phyloP scores from a whole-genome alignment of 2,888 invertebrate species.

The Bibio marci region DNA sequence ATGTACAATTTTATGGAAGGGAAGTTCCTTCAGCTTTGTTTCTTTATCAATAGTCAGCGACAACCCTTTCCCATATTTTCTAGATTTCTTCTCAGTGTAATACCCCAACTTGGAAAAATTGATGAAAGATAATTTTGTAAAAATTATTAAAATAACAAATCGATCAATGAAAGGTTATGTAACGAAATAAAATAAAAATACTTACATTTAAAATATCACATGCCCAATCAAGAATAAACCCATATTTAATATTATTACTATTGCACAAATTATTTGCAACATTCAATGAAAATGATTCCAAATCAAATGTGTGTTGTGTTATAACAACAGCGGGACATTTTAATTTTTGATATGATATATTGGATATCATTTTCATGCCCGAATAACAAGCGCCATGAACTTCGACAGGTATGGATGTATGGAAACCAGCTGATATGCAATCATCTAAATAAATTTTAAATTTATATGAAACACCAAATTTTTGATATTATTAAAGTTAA shows the following conservation, averaged over 20 bases:
- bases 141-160: too few relatives aligned
- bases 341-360: conserved; percentile 24
- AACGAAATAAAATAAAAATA: background rate
- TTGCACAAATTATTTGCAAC: conserved; percentile 28
- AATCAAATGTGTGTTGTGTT: conserved; percentile 28
- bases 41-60: too few relatives aligned
- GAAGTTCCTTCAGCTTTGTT: too few relatives aligned
- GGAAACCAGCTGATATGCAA: conserved; percentile 30
- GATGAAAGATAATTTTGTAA: too few relatives aligned
- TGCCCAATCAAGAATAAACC: conserved; percentile 29
- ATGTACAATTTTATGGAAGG: too few relatives aligned
- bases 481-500: background rate
- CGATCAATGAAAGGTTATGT: too few relatives aligned
- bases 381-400: conserved; percentile 30
- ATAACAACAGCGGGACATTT: conserved; percentile 25
- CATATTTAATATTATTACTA: conserved; percentile 28
- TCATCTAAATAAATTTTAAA: conserved; percentile 25
- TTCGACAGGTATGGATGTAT: conserved; percentile 28
- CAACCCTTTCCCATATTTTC: too few relatives aligned
- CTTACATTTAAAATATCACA: conserved; percentile 25
- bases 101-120: too few relatives aligned
- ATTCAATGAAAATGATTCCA: conserved; percentile 28
- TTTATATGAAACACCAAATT: too few relatives aligned
- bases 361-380: conserved; percentile 31
- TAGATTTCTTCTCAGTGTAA: too few relatives aligned